These are phyloP conservation scores for Monopterus albus DNA, from an alignment of 2,113 vertebrate genomes.

Conservation along the genomic window DNA sequence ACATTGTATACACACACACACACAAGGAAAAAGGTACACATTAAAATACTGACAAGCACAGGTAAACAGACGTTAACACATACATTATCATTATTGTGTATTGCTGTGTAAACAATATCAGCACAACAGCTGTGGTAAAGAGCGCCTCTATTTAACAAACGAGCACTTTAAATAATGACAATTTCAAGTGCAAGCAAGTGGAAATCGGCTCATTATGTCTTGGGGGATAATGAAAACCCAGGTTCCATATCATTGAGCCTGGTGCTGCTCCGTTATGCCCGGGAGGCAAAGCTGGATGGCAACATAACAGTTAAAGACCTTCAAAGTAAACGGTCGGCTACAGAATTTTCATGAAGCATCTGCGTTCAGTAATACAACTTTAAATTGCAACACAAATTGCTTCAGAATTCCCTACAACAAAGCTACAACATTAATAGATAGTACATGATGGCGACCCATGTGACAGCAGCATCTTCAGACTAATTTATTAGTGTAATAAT, in stretches of 20 bases:
- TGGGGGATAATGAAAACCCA: conserved; percentile 61
- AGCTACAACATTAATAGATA: background rate
- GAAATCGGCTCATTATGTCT: conserved; percentile 64
- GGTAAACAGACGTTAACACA: conserved; percentile 45
- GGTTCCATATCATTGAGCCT: conserved; percentile 45
- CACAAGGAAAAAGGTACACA: conserved; percentile 12
- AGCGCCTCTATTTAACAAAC: conserved; percentile 53
- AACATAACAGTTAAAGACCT: conserved; percentile 44
- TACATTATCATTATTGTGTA: conserved; percentile 34
- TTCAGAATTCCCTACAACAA: background rate
- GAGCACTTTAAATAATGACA: conserved; percentile 72
- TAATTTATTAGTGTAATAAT: background rate
- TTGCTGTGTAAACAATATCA: conserved; percentile 42
- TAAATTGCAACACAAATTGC: background rate
- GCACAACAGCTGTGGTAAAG: conserved; percentile 68
- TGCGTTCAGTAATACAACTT: background rate
- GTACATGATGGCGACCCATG: background rate
- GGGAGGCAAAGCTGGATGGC: conserved; percentile 37
- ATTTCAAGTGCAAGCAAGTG: conserved; percentile 49
- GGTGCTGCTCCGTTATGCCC: conserved; percentile 41
- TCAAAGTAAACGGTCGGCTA: conserved; percentile 36
- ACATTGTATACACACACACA: conserved; percentile 24
- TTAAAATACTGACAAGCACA: conserved; percentile 25
- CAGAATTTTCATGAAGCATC: conserved; percentile 3
- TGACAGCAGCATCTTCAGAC: background rate